These are phyloP conservation scores for Melanophora roralis DNA, from an alignment of 2,888 invertebrate genomes.

Conservation along the genomic window DNA sequence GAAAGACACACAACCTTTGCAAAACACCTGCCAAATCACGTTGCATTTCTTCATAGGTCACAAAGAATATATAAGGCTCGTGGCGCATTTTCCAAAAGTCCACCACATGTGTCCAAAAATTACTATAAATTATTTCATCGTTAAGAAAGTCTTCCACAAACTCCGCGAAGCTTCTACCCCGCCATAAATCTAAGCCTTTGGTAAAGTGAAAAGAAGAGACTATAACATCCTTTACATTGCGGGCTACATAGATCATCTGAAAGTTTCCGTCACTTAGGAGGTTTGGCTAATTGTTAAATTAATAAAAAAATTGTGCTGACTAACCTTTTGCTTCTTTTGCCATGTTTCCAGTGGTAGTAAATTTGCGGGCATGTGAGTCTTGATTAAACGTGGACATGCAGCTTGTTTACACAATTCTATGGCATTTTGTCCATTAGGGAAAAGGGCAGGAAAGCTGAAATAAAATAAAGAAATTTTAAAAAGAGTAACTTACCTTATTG, in stretches of 20 bases:
- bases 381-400: constrained; percentile 64
- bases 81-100: constrained; percentile 69
- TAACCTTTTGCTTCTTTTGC: constrained; percentile 60
- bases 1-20: constrained; percentile 36
- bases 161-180: constrained; percentile 69
- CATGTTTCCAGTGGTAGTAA: constrained; percentile 65
- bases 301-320: neutral
- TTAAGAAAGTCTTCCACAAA: constrained; percentile 52
- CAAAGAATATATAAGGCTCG: constrained; percentile 66
- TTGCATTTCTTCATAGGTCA: constrained; percentile 70
- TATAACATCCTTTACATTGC: constrained; percentile 89
- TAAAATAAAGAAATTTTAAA: too few species aligned
- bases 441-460: constrained; percentile 21
- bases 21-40: constrained; percentile 63
- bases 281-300: neutral
- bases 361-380: constrained; percentile 66
- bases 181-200: constrained; percentile 79
- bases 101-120: constrained; percentile 67
- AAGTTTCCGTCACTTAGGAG: neutral
- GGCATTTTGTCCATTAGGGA: neutral
- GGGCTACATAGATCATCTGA: constrained; percentile 86
- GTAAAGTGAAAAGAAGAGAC: constrained; percentile 86
- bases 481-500: too few species aligned
- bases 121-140: constrained; percentile 48
- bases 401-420: constrained; percentile 35